Conservation (phyloP, 2,113 vertebrate genomes). For the Procavia capensis region DNA sequence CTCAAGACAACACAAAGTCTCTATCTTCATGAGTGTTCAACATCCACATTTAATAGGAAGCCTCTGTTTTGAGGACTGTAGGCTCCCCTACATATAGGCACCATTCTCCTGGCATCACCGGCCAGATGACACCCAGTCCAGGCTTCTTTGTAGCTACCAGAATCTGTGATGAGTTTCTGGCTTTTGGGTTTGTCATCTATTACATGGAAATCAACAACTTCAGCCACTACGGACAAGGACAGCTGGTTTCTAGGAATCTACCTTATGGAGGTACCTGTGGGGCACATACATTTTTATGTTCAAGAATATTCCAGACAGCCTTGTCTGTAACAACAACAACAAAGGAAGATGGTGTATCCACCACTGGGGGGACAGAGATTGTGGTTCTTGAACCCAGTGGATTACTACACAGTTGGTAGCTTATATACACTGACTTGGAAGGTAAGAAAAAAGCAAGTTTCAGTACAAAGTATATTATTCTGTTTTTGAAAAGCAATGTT, state of each 20-base stretch:
- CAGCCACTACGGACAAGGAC: not conserved
- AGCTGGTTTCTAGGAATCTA: not conserved
- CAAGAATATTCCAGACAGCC: not conserved
- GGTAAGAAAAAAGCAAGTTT: not conserved
- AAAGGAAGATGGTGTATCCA: not conserved
- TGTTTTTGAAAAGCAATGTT: not conserved
- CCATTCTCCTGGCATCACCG: not conserved
- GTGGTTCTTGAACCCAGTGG: not conserved
- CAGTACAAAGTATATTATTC: not conserved
- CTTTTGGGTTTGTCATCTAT: constrained; percentile 50
- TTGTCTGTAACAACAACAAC: not conserved
- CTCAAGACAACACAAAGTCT: not conserved
- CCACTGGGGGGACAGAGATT: not conserved
- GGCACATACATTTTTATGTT: not conserved
- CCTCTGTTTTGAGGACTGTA: not conserved
- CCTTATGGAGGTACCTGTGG: not conserved
- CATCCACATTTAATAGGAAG: not conserved
- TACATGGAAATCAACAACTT: not conserved
- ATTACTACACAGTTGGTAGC: not conserved
- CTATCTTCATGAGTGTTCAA: not conserved
- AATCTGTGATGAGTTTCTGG: not conserved
- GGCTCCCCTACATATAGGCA: not conserved
- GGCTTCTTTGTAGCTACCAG: constrained; percentile 45
- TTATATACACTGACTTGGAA: not conserved
- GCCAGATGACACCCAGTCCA: not conserved